Evolutionary conservation across 2,797 vertebrate species (phyloP).

Genomic region (Galagoides demidoff): DNA sequence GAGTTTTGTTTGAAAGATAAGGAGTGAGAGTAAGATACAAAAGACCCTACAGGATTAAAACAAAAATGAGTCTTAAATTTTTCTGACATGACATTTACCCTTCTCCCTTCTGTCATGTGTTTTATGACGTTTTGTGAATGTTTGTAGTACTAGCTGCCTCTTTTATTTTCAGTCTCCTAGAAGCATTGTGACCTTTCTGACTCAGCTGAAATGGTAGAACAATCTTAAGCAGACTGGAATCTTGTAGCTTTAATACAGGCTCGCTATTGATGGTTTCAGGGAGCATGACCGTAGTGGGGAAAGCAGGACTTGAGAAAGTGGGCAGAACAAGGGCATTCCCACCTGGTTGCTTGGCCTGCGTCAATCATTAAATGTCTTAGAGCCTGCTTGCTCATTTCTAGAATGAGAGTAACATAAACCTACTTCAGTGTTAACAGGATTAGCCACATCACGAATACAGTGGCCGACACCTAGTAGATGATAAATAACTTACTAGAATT

Average conservation of each 20-base stretch:
- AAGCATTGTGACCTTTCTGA: slow-evolving; percentile 9
- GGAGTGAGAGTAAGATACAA: slow-evolving; percentile 6
- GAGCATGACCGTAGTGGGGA: neutral
- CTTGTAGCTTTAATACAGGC: neutral
- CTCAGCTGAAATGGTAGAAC: neutral
- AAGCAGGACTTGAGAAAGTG: neutral
- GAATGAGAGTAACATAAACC: slow-evolving; percentile 1
- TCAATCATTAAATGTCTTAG: neutral
- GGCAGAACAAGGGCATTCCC: neutral
- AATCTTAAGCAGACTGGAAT: neutral
- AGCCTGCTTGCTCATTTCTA: neutral
- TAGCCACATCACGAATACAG: neutral
- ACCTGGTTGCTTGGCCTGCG: neutral
- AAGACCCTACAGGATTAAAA: slow-evolving; percentile 43
- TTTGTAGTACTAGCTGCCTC: neutral
- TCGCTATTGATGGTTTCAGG: neutral
- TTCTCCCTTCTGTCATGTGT: neutral
- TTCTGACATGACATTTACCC: neutral
- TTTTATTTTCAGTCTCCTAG: slow-evolving; percentile 30
- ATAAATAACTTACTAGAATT: slow-evolving; percentile 4
- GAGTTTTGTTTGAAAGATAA: slow-evolving; percentile 45
- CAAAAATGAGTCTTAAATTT: neutral
- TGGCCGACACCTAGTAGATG: neutral
- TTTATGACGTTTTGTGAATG: neutral
- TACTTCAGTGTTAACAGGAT: neutral